phyloP scores from a whole-genome alignment of 2,113 vertebrate species.

The Micromys minutus region DNA sequence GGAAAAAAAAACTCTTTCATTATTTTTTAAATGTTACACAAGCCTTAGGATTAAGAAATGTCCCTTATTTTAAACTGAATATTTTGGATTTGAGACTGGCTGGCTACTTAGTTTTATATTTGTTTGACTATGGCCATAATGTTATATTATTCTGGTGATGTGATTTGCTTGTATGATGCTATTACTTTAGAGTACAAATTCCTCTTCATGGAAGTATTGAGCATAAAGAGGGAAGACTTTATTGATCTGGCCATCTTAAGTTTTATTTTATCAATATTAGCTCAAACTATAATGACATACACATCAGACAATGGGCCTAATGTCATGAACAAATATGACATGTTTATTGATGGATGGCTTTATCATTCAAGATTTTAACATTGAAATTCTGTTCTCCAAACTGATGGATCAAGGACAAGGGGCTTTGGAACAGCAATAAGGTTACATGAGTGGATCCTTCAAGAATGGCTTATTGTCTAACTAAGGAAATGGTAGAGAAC shows the following conservation, averaged over 20 bases:
- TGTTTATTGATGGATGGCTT: background rate
- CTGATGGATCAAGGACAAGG: background rate
- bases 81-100: background rate
- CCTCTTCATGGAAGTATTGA: background rate
- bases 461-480: background rate
- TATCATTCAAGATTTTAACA: background rate
- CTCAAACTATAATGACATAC: background rate
- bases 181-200: background rate
- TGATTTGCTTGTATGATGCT: background rate
- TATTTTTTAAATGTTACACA: constrained; percentile 39
- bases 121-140: background rate
- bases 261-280: background rate
- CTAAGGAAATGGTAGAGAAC: background rate
- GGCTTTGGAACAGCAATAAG: no score
- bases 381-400: background rate
- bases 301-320: background rate
- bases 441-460: background rate
- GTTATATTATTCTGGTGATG: background rate
- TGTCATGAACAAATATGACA: background rate
- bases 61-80: constrained; percentile 38
- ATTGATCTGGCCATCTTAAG: background rate
- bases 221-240: background rate
- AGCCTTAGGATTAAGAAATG: background rate
- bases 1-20: background rate
- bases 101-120: background rate